These are phyloP conservation scores for Zaprionus obscuricornis DNA, from an alignment of 2,888 invertebrate genomes.

Conservation along the genomic window DNA sequence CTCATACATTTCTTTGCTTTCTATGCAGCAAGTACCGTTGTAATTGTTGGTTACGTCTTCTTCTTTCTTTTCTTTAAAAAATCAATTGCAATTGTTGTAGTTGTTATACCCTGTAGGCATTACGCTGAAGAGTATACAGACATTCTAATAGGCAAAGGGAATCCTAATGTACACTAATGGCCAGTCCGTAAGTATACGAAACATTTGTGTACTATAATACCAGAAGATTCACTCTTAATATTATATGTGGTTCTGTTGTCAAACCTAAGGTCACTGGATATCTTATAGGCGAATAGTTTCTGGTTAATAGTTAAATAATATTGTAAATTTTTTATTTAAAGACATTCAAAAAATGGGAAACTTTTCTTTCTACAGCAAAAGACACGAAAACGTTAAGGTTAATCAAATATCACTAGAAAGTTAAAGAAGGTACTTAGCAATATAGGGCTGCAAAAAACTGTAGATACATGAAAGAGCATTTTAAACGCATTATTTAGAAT, in stretches of 20 bases:
- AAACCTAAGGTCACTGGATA: no score
- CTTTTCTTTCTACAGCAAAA: conserved; percentile 23
- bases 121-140: no score
- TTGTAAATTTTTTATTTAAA: conserved; percentile 76
- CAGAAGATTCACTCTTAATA: no score
- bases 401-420: conserved; percentile 18
- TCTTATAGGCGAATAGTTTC: conserved; percentile 3
- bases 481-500: conserved; percentile 26
- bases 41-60: conserved; percentile 60
- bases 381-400: conserved; percentile 23
- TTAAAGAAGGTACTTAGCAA: neutral
- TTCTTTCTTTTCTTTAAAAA: conserved; percentile 40
- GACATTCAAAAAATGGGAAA: conserved; percentile 35
- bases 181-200: no score
- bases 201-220: no score
- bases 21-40: conserved; percentile 65
- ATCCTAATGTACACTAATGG: no score
- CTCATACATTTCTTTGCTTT: conserved; percentile 40
- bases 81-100: conserved; percentile 50
- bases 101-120: conserved; percentile 15
- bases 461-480: no score
- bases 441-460: no score
- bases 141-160: no score
- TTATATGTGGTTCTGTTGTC: no score
- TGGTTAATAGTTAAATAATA: conserved; percentile 64